Percentiles rank a stretch among this genome's conserved stretches.
These are phyloP conservation scores for Chironomus tepperi DNA, from an alignment of 1,140 invertebrate genomes.

Conservation along the genomic window DNA sequence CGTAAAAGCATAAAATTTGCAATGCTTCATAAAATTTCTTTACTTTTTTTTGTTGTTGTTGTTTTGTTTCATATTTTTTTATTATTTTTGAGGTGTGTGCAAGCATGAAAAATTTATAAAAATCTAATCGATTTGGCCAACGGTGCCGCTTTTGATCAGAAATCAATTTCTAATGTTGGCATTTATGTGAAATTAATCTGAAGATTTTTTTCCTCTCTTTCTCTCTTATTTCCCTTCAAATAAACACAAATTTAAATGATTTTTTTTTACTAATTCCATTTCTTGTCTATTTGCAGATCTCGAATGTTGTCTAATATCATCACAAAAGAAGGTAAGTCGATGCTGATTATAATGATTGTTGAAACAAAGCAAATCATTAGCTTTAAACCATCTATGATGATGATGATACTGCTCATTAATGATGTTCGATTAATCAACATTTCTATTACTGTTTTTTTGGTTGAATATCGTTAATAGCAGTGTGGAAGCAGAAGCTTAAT, in stretches of 20 bases:
- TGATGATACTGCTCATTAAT: neutral
- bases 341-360: neutral
- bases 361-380: no score
- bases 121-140: neutral
- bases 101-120: neutral
- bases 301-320: slow-evolving; percentile 21
- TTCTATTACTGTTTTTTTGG: no score
- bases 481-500: neutral
- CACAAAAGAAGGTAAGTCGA: slow-evolving; percentile 25
- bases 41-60: no score
- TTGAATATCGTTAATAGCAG: no score
- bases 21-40: neutral
- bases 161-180: neutral
- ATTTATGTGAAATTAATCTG: neutral
- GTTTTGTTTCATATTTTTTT: neutral
- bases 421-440: neutral
- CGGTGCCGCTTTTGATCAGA: neutral
- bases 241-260: slow-evolving; percentile 9
- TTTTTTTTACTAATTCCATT: slow-evolving; percentile 25
- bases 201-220: neutral
- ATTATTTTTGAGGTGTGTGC: neutral
- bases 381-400: neutral
- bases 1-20: slow-evolving; percentile 14
- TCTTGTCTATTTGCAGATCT: slow-evolving; percentile 25
- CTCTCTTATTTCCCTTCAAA: neutral